Base-by-base conservation (phyloP, 2,888 invertebrate genomes). In the Argyresthia albistria region DNA sequence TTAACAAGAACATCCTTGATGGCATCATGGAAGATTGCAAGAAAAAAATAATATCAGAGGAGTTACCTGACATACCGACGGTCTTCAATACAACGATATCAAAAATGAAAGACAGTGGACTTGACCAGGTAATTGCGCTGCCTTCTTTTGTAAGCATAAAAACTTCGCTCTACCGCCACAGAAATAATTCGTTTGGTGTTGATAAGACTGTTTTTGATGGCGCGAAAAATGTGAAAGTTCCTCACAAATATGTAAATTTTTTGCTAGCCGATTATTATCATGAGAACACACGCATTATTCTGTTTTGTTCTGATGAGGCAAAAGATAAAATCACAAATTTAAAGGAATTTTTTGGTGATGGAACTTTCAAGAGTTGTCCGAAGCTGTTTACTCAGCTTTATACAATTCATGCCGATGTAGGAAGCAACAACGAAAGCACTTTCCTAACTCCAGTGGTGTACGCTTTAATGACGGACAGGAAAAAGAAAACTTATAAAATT, bases 341-440 rank as follows among this genome's bases (percentile, higher is more conserved):
- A 51, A 54, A 51, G 51, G 42, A 51, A 36, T 42, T 47, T 46
- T 54, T 54, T 54, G 54, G 54, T 25, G 25, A 25, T 25, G 25
- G 25, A 25, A 54, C 52, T 16, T 54, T 54, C 48, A 54, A 54
- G 45, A 54, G 51, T 48, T 45, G 54, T 45, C 54, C 51, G 51
- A 36, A 12, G 43, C 54, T 42, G 43, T 54, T 54, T 51, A 47
- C 36, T 42, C 51, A 54, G 37, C 45, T 56, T n/a, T 56, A 51
- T 45, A 56, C 56, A 8, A 37, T 56, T 47, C 54, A 56, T 52
- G 56, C 46, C 50, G 54, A 54, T 56, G 52, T 54, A 50, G 56
- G 56, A 50, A 56, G 54, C 52, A 35, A 54, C 50, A 50, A 50
- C 51, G 39, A 53, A 51, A 50, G 51, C 51, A 25, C 25, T 25